Percentiles rank a stretch among this genome's conserved stretches.
phyloP scores from a whole-genome alignment of 2,113 vertebrate genomes.

The Dinomys branickii region DNA sequence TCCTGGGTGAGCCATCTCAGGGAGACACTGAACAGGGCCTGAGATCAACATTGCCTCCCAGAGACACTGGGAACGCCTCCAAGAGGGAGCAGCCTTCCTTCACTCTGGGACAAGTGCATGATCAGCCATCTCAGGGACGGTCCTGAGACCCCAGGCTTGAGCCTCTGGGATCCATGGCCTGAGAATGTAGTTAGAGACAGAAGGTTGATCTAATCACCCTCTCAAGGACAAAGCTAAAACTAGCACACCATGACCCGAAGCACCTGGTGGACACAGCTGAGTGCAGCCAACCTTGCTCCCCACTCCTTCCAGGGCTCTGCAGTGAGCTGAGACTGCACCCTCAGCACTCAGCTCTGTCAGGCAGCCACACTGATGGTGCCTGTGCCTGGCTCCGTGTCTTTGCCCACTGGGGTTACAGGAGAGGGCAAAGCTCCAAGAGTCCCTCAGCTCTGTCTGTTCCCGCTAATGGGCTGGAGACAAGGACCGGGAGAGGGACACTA shows the following conservation, averaged over 20 bases:
- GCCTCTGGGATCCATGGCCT: too few relatives aligned
- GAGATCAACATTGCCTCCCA: background rate
- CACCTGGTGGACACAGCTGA: background rate
- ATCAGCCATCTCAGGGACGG: background rate
- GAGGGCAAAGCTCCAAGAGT: background rate
- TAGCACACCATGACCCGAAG: background rate
- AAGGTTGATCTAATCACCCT: too few relatives aligned
- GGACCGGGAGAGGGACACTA: background rate
- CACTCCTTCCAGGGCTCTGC: background rate
- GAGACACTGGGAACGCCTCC: background rate
- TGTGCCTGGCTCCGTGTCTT: background rate
- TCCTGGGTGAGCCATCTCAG: background rate
- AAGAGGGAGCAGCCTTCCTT: background rate
- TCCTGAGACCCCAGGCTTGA: background rate
- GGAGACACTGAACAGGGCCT: background rate
- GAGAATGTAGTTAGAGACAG: too few relatives aligned
- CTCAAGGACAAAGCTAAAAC: too few relatives aligned
- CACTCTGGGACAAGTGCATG: background rate
- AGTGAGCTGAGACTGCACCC: background rate
- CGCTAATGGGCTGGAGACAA: background rate
- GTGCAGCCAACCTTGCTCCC: background rate
- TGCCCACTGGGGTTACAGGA: background rate
- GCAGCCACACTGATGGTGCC: background rate
- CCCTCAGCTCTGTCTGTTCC: background rate
- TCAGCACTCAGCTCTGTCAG: background rate